Evolutionary conservation across 2,797 vertebrate species (phyloP).

Genomic region (Dallia pectoralis): DNA sequence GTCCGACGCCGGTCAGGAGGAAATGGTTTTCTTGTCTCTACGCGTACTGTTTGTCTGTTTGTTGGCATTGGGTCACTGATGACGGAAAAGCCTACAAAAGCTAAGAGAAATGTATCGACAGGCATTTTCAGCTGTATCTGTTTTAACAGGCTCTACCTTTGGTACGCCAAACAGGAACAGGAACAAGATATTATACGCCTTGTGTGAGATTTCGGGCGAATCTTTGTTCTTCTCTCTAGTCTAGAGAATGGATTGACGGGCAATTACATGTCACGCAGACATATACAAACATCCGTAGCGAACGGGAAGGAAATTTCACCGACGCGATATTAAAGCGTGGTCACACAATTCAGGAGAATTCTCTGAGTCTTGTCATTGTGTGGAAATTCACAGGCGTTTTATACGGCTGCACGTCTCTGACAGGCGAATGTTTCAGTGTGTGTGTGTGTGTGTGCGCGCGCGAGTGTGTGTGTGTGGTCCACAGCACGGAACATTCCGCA

Average conservation of each 20-base stretch:
- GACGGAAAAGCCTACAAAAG: constrained; percentile 25
- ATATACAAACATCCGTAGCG: not conserved
- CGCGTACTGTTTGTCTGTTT: constrained; percentile 55
- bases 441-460: constrained; percentile 14
- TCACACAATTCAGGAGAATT: constrained; percentile 62
- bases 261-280: not conserved
- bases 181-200: not conserved
- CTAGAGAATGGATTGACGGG: not conserved
- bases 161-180: not conserved
- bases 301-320: not conserved
- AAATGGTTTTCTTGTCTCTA: constrained; percentile 53
- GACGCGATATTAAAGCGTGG: constrained; percentile 14
- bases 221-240: not conserved
- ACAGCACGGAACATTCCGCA: not conserved
- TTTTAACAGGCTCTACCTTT: constrained; percentile 2
- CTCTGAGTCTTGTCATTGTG: constrained; percentile 47
- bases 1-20: constrained; percentile 32
- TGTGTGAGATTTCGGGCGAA: not conserved
- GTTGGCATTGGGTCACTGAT: constrained; percentile 23
- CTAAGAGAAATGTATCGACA: constrained; percentile 6
- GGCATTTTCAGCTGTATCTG: constrained; percentile 2
- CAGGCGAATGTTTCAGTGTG: not conserved
- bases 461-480: constrained; percentile 20
- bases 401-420: constrained; percentile 38
- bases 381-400: constrained; percentile 54